These are phyloP conservation scores for Holotrichia oblita DNA, from an alignment of 1,140 invertebrate species.

Conservation along the genomic window DNA sequence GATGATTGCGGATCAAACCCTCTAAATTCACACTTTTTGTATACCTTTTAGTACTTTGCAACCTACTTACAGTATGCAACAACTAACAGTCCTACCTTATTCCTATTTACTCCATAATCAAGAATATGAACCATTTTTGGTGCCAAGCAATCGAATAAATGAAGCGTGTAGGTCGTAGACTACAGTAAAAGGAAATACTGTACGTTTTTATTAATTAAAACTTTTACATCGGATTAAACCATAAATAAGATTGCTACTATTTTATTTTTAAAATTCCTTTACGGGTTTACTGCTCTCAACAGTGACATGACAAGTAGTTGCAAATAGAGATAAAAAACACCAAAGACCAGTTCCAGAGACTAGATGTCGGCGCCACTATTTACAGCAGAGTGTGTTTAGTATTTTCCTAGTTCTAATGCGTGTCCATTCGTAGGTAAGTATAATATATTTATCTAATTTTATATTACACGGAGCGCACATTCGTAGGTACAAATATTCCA, in stretches of 20 bases:
- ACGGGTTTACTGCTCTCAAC: conserved; percentile 33
- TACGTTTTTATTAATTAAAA: too few relatives aligned
- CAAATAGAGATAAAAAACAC: conserved; percentile 40
- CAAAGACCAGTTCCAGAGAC: conserved; percentile 34
- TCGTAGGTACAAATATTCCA: background rate
- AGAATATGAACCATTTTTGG: conserved; percentile 13
- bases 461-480: background rate
- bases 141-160: background rate
- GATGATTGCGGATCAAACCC: too few relatives aligned
- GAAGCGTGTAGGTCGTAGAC: background rate
- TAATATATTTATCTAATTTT: conserved; percentile 27
- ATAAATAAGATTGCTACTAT: conserved; percentile 43
- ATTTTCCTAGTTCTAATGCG: conserved; percentile 40
- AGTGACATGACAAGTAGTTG: conserved; percentile 45
- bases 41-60: too few relatives aligned
- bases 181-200: conserved; percentile 18
- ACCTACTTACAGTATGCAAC: background rate
- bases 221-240: conserved; percentile 40
- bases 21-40: too few relatives aligned
- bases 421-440: background rate
- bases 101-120: conserved; percentile 4
- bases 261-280: conserved; percentile 45
- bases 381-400: conserved; percentile 23
- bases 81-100: background rate
- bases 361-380: conserved; percentile 39